Conservation (phyloP, 2,888 invertebrate genomes). For the Caenorhabditis drosophilae region DNA sequence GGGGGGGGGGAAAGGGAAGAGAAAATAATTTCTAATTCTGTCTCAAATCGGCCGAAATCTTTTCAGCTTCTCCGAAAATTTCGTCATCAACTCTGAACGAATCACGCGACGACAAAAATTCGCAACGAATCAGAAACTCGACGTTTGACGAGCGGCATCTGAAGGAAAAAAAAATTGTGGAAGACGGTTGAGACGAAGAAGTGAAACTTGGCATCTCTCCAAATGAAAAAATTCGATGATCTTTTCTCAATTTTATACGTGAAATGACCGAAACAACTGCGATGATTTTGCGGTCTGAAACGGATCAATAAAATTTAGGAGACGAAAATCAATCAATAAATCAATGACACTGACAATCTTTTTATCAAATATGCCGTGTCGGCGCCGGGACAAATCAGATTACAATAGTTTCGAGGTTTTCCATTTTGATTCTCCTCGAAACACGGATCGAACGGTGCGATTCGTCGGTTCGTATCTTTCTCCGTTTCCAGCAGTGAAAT, state of each 20-base stretch:
- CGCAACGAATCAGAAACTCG: constrained; percentile 60
- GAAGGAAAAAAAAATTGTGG: constrained; percentile 2
- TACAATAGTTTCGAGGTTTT: constrained; percentile 59
- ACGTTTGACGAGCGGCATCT: constrained; percentile 59
- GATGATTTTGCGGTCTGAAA: constrained; percentile 41
- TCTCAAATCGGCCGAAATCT: constrained; percentile 23
- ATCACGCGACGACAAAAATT: constrained; percentile 53
- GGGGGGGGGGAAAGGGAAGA: too few species aligned
- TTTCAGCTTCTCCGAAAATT: constrained; percentile 47
- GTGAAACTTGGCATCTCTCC: constrained; percentile 57
- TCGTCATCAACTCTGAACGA: constrained; percentile 53
- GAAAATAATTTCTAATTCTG: not conserved
- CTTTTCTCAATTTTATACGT: constrained; percentile 60
- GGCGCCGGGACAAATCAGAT: constrained; percentile 59
- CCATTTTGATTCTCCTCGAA: constrained; percentile 63
- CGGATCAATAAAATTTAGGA: not conserved
- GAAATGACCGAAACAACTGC: constrained; percentile 59
- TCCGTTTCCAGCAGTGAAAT: constrained; percentile 58
- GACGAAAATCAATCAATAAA: not conserved
- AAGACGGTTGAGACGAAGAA: not conserved
- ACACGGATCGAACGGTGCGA: constrained; percentile 52
- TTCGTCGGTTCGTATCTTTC: constrained; percentile 48
- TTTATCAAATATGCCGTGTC: constrained; percentile 62
- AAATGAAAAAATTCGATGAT: constrained; percentile 53
- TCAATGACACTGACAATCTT: constrained; percentile 5